Conservation (phyloP, 2,113 vertebrate genomes). For the Synodontis membranacea region DNA sequence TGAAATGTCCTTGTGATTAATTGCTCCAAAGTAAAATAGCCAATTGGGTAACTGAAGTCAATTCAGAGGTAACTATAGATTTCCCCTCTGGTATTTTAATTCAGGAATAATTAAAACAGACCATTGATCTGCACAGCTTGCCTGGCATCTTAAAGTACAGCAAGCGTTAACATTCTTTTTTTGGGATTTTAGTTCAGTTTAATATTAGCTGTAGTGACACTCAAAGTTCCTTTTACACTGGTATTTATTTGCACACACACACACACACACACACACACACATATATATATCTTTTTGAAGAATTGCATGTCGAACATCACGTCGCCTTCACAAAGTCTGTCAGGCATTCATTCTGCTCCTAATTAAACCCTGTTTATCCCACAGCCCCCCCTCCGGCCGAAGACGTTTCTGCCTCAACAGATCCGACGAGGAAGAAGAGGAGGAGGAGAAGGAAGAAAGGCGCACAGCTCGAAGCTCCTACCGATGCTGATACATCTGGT, state of each 20-base stretch:
- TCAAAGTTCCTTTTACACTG: constrained; percentile 9
- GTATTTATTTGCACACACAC: constrained; percentile 21
- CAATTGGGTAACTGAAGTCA: constrained; percentile 34
- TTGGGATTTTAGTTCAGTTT: constrained; percentile 44
- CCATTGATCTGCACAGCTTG: constrained; percentile 57
- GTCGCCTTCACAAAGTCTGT: not conserved
- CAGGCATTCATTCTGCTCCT: not conserved
- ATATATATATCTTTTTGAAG: not conserved
- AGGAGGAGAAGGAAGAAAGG: constrained; percentile 77
- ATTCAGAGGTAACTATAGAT: constrained; percentile 49
- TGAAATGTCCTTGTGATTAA: constrained; percentile 59
- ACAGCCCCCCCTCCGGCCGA: constrained; percentile 80
- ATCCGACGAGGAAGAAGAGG: constrained; percentile 85
- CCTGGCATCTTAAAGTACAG: constrained; percentile 50
- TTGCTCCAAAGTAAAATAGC: constrained; percentile 52
- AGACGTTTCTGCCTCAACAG: constrained; percentile 74
- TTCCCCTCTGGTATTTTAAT: constrained; percentile 47
- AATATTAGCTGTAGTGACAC: constrained; percentile 43
- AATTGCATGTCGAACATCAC: not conserved
- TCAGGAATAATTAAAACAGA: constrained; percentile 58
- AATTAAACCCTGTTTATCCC: constrained; percentile 35
- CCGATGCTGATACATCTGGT: constrained; percentile 67
- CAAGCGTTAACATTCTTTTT: constrained; percentile 63
- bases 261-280: not conserved
- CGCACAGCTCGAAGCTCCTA: constrained; percentile 66